These are phyloP conservation scores for Tenthredo mesomela DNA, from an alignment of 2,888 invertebrate species.

Conservation along the genomic window DNA sequence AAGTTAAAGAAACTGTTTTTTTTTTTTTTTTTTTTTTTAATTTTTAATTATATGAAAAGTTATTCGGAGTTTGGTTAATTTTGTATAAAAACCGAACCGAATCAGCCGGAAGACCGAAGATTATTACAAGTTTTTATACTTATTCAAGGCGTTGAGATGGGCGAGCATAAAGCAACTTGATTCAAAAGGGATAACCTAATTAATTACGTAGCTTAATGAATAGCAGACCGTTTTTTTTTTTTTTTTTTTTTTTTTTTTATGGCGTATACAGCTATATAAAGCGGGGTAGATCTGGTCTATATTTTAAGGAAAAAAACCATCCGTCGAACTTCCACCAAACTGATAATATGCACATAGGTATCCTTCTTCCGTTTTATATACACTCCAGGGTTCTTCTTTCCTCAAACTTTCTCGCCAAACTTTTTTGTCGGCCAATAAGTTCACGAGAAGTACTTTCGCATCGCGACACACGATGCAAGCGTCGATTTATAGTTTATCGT, in stretches of 20 bases:
- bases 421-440: constrained; percentile 20
- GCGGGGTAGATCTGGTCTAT: not conserved
- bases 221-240: not conserved
- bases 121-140: constrained; percentile 21
- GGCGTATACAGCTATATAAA: not conserved
- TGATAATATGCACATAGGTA: not conserved
- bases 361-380: not conserved
- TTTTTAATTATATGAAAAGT: too few relatives aligned
- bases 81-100: not conserved
- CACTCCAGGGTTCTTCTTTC: not conserved
- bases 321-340: not conserved
- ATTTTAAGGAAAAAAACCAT: not conserved
- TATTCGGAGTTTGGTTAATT: not conserved
- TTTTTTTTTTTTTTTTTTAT: not conserved
- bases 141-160: constrained; percentile 4
- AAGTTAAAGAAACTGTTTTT: not conserved
- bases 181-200: constrained; percentile 6
- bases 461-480: constrained; percentile 18
- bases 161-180: not conserved
- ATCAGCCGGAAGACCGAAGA: constrained; percentile 2
- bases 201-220: constrained; percentile 12
- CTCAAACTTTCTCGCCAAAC: not conserved
- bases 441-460: not conserved
- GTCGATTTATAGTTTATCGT: constrained; percentile 25
- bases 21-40: too few relatives aligned